Evolutionary conservation across 2,888 invertebrate genomes (phyloP), one percentile per base, ranked within the genome.

Genomic region (Tipula confusa): DNA sequence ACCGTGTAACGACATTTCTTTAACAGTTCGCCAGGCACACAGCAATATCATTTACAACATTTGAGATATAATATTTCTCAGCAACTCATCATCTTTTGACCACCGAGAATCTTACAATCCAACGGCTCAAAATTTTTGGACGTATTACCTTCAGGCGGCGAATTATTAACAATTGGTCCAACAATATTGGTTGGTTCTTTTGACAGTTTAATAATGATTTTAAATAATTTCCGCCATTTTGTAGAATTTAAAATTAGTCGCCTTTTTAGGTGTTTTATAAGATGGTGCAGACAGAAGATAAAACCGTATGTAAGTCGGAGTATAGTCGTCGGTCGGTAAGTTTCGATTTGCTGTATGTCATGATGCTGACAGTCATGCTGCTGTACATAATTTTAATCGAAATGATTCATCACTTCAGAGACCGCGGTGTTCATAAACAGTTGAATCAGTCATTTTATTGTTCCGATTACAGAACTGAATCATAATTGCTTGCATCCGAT

Each of bases 1-100:
- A 0, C 95, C 95, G 11, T 96, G 89, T 7, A 95, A 89, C 0
- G 93, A 93, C 0, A 93, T 94, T 92, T 98, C 98, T 89, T 98
- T 98, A 82, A 98, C 94, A 3, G 96, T 94, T 84, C 98, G 92
- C 99, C 99, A 99, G 0, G 97, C 96, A 87, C 97, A 97, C 0
- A 98, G 92, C 18, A 98, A 89, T 15, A 98, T 92, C n/a, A n/a
- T n/a, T n/a, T n/a, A n/a, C n/a, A n/a, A n/a, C 93, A 95, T 94
- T 89, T 98, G 98, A 0, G 97, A 93, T 0, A 94, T 94, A 1
- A 87, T 87, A 85, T 13, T 84, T 85, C 6, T 84, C 28, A 90
- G 90, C 18, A 87, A 88, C 0, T 88, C 85, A 0, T 89, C 90
- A 84, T 89, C 89, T 86, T 87, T 36, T 89, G 84, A 13, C 85